These are phyloP conservation scores for Cyanocitta stelleri DNA, from an alignment of 2,113 vertebrate species.

Conservation along the genomic window DNA sequence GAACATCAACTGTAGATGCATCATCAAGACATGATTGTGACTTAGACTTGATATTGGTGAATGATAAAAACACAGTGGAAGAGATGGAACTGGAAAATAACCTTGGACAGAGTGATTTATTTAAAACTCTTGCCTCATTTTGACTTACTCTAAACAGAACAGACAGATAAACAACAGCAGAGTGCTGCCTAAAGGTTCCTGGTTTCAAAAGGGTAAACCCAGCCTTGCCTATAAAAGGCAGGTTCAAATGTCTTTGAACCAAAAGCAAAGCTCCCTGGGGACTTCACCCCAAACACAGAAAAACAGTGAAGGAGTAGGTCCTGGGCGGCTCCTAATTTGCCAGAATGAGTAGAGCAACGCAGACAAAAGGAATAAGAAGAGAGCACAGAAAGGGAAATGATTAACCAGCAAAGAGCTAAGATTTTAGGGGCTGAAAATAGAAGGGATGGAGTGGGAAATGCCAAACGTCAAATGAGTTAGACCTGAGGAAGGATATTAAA, in stretches of 20 bases:
- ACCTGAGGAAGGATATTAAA: conserved; percentile 18
- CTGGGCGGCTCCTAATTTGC: not conserved
- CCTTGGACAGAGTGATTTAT: not conserved
- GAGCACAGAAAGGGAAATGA: not conserved
- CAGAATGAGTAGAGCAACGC: not conserved
- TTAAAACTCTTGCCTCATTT: not conserved
- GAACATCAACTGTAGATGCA: not conserved
- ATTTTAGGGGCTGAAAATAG: not conserved
- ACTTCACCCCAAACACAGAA: not conserved
- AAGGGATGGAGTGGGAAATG: conserved; percentile 5
- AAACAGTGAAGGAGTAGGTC: not conserved
- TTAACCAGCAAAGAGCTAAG: not conserved
- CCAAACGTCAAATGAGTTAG: conserved; percentile 4
- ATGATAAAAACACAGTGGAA: not conserved
- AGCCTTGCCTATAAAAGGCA: not conserved
- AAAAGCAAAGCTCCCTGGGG: not conserved
- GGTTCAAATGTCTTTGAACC: not conserved
- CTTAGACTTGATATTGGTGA: not conserved
- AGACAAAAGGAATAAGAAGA: not conserved
- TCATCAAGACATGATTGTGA: not conserved
- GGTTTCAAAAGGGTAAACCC: conserved; percentile 6
- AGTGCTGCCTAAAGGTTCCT: not conserved
- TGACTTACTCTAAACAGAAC: not conserved
- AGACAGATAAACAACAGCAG: not conserved
- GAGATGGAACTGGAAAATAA: not conserved